Base-by-base conservation (phyloP, 2,797 vertebrate genomes). In the Ptychadena robeensis region DNA sequence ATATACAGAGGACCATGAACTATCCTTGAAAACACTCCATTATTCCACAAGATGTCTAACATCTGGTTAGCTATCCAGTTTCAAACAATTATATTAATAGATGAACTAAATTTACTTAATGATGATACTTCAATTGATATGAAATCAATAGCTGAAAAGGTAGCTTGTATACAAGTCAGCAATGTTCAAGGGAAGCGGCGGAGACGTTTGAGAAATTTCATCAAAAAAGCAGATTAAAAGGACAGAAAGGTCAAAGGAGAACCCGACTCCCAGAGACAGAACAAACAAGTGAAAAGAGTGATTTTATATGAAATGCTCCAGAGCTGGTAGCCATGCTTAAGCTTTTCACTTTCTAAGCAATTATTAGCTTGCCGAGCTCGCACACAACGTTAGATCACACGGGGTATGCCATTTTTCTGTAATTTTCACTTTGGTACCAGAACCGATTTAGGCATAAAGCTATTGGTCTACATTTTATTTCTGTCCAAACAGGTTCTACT, bases 311-410 rank as follows among this genome's bases (percentile, higher is more conserved):
- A 79, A 79, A 79, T 44, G 76, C 38, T 83, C 69, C n/a, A 9
- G 34, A 68, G 64, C 27, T 34, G 15, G 69, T 18, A 61, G 64
- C 79, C 80, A 80, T 87, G 86, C 85, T 87, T 85, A n/a, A 85
- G 87, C 82, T 73, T 71, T 64, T 30, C 85, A 83, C 10, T 87
- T 81, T 90, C 89, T 89, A 84, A 86, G 88, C 87, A 90, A 88
- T 89, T 89, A 83, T 83, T 83, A 78, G 87, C 88, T 88, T 90
- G 87, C 89, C 88, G 87, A 88, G 89, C 86, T 89, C 85, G 87
- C 86, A 87, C 82, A 82, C 81, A 85, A 89, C 88, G 82, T 87
- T 87, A 86, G 85, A 76, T 89, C 87, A 69, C 87, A 88, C 86
- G 86, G 82, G 85, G 86, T 80, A 85, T 87, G 88, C 86, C 86